phyloP scores from a whole-genome alignment of 2,888 invertebrate species.

The Aelia acuminata region DNA sequence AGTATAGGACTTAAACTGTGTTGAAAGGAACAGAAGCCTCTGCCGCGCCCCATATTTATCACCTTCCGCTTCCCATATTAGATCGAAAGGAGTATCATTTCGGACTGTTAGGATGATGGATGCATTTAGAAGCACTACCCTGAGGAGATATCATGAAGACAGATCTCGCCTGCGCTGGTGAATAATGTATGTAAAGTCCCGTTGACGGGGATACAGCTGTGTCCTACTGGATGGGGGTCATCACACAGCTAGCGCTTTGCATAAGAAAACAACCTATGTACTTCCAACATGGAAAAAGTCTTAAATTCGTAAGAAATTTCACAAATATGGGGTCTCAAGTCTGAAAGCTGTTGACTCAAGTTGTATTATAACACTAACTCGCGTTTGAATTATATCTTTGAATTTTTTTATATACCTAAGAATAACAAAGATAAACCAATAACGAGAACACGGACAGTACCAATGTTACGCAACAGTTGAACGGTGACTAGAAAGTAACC shows the following conservation, averaged over 20 bases:
- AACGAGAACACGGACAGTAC: too few species aligned
- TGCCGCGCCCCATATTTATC: background rate
- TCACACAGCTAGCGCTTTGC: background rate
- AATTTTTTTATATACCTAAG: too few species aligned
- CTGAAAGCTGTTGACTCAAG: too few species aligned
- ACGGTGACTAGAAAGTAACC: too few species aligned
- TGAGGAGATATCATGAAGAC: slow-evolving; percentile 4
- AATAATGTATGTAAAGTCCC: slow-evolving; percentile 34
- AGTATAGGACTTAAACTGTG: background rate
- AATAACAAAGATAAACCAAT: too few species aligned
- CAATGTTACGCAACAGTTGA: too few species aligned
- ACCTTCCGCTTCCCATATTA: background rate
- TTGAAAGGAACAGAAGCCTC: background rate
- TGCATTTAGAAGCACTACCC: background rate
- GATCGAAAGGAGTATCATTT: background rate
- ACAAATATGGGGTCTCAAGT: too few species aligned
- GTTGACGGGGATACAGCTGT: background rate
- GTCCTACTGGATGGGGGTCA: background rate
- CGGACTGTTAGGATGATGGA: background rate
- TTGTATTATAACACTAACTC: too few species aligned
- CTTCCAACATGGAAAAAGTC: background rate
- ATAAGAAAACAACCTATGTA: background rate
- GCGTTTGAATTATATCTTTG: too few species aligned
- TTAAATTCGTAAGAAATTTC: background rate
- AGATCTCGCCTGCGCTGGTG: background rate